Conservation (phyloP, 1,140 invertebrate species). For the Papilio helenus region DNA sequence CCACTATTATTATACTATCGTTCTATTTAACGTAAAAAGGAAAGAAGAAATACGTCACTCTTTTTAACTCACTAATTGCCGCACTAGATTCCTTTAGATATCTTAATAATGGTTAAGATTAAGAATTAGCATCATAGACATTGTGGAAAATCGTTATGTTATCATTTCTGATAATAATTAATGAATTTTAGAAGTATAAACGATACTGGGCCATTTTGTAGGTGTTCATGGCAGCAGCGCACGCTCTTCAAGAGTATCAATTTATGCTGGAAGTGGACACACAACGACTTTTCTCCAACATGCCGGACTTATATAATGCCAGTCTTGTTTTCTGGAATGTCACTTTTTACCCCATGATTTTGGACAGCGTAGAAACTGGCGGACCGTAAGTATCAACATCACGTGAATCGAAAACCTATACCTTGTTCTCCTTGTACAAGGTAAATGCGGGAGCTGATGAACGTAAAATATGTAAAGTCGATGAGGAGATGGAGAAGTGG, state of each 20-base stretch:
- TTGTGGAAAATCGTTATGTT: no score
- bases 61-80: no score
- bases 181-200: not conserved
- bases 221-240: conserved; percentile 72
- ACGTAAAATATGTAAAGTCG: no score
- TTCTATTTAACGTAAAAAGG: not conserved
- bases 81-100: no score
- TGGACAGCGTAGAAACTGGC: conserved; percentile 49
- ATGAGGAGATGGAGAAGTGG: no score
- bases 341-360: conserved; percentile 65
- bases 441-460: no score
- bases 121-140: no score
- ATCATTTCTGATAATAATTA: not conserved
- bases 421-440: no score
- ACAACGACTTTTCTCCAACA: conserved; percentile 61
- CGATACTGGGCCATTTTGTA: conserved; percentile 40
- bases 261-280: conserved; percentile 63
- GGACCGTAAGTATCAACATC: conserved; percentile 55
- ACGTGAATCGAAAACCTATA: no score
- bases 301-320: conserved; percentile 71
- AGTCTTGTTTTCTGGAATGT: conserved; percentile 65
- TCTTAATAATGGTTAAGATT: no score
- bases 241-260: conserved; percentile 61
- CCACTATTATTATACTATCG: not conserved
- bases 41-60: no score